These are phyloP conservation scores for Onychomys leucogaster DNA, from an alignment of 2,797 vertebrate species.

Conservation along the genomic window DNA sequence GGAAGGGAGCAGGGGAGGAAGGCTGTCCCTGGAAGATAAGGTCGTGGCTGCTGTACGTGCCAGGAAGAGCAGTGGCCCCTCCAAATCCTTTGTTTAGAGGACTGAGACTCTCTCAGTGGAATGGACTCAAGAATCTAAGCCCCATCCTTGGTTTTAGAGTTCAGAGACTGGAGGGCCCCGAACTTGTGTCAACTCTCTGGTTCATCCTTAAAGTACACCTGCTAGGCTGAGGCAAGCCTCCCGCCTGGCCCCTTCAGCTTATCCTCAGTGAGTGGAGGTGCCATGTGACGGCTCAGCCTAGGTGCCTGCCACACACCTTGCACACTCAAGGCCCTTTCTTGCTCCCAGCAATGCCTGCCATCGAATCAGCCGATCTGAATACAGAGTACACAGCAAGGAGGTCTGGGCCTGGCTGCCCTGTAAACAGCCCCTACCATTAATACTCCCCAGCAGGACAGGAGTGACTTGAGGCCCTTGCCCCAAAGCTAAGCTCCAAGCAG, in stretches of 20 bases:
- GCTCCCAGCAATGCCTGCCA: neutral
- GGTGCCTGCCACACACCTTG: fast-evolving
- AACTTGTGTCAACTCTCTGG: fast-evolving
- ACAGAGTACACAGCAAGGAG: too few species aligned
- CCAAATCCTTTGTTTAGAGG: neutral
- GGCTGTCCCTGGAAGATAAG: conserved; percentile 73
- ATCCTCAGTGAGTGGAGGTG: fast-evolving
- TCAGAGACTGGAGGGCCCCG: neutral
- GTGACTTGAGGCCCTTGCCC: neutral
- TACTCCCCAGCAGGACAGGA: neutral
- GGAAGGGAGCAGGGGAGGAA: conserved; percentile 45
- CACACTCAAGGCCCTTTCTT: neutral
- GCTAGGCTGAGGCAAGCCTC: neutral
- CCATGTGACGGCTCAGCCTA: fast-evolving
- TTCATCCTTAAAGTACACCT: neutral
- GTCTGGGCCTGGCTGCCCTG: neutral
- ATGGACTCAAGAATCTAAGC: neutral
- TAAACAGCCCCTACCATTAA: neutral
- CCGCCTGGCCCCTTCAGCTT: neutral
- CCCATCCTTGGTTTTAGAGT: neutral
- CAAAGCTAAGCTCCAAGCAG: conserved; percentile 18
- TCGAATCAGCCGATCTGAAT: neutral
- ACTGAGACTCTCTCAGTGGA: conserved; percentile 51
- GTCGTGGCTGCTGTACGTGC: neutral
- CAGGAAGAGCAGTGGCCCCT: neutral